These are phyloP conservation scores for Parelbella ahira DNA, from an alignment of 2,888 invertebrate species.

Conservation along the genomic window DNA sequence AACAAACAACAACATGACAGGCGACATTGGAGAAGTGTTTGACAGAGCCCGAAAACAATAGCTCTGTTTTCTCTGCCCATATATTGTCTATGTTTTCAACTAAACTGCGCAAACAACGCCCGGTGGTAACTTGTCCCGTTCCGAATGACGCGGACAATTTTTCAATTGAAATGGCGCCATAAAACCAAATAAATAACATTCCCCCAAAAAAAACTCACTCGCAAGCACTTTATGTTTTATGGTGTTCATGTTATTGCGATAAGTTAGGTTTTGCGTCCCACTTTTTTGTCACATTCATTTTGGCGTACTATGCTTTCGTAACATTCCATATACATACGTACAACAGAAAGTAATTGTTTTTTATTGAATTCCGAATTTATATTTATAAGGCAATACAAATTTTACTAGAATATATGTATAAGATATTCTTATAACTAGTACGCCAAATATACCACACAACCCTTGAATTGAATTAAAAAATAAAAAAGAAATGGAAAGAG, in stretches of 20 bases:
- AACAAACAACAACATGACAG: too few relatives aligned
- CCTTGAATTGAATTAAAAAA: too few relatives aligned
- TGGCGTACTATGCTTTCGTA: not conserved
- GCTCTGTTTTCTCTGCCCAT: conserved; percentile 1
- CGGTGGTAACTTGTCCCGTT: conserved; percentile 9
- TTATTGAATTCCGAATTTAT: too few relatives aligned
- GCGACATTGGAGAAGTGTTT: too few relatives aligned
- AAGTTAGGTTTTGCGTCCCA: conserved; percentile 1
- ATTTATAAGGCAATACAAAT: too few relatives aligned
- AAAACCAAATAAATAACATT: conserved; percentile 13
- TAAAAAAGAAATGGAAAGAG: too few relatives aligned
- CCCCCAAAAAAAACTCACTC: conserved; percentile 2
- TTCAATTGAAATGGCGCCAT: conserved; percentile 13
- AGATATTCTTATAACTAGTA: too few relatives aligned
- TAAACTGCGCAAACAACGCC: conserved; percentile 11
- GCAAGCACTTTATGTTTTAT: conserved; percentile 11
- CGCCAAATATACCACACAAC: too few relatives aligned
- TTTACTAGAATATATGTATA: too few relatives aligned
- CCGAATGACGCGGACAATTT: conserved; percentile 13
- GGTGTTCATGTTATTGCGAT: conserved; percentile 8
- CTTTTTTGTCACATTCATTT: conserved; percentile 1
- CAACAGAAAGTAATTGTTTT: too few relatives aligned
- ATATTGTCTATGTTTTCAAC: too few relatives aligned
- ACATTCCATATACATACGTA: too few relatives aligned
- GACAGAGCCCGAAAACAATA: not conserved